Percentiles rank a stretch among this genome's conserved stretches.
phyloP scores from a whole-genome alignment of 2,888 invertebrate genomes.

The Blera fallax region DNA sequence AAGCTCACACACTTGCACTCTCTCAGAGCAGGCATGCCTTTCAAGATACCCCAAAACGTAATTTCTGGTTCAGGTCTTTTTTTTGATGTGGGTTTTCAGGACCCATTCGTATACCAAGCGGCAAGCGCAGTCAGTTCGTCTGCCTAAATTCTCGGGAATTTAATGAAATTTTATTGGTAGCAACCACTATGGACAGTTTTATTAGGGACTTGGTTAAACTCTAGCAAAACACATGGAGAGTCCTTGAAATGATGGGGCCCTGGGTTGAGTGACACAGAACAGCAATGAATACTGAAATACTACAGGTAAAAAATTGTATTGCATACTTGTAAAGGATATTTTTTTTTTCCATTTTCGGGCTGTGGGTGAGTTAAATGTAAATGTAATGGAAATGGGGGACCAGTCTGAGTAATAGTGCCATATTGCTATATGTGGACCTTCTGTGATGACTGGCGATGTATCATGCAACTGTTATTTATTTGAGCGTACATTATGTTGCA shows the following conservation, averaged over 20 bases:
- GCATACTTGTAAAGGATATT: background rate
- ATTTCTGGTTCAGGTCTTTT: background rate
- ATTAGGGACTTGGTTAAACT: conserved; percentile 10
- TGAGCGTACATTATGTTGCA: background rate
- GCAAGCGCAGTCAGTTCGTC: background rate
- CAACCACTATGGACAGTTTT: conserved; percentile 26
- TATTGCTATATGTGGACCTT: background rate
- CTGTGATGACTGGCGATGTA: background rate
- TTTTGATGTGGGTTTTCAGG: background rate
- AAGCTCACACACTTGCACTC: background rate
- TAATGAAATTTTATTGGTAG: conserved; percentile 30
- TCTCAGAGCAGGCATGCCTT: conserved; percentile 10
- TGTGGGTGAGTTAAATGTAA: too few species aligned
- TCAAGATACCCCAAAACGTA: conserved; percentile 10
- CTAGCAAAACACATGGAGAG: background rate
- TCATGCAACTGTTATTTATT: background rate
- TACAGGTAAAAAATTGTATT: background rate
- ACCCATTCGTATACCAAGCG: background rate
- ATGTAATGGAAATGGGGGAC: too few species aligned
- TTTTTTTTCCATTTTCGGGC: too few species aligned
- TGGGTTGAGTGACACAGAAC: background rate
- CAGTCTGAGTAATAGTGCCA: too few species aligned
- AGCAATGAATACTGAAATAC: background rate
- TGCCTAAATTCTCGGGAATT: conserved; percentile 18
- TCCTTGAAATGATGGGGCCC: background rate